These are phyloP conservation scores for Microcebus tavaratra DNA, from an alignment of 2,113 vertebrate genomes.

Conservation along the genomic window DNA sequence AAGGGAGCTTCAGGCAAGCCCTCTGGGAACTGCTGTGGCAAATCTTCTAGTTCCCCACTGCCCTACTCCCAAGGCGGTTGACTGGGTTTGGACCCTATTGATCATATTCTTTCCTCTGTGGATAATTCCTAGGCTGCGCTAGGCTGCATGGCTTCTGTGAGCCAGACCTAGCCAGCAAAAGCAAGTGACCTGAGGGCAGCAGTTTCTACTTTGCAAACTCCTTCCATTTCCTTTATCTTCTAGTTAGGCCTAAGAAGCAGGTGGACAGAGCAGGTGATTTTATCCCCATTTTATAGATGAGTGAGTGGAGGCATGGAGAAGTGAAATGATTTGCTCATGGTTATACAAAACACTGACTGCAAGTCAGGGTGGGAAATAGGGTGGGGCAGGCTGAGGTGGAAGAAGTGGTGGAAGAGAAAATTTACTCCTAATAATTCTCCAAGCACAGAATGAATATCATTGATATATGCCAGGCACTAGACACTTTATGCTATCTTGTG, in stretches of 20 bases:
- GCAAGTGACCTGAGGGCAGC: not conserved
- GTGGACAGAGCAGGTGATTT: not conserved
- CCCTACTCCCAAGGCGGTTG: not conserved
- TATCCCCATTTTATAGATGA: not conserved
- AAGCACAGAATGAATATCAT: constrained; percentile 5
- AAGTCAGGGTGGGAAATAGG: not conserved
- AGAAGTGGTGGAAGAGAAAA: not conserved
- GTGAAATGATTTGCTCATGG: not conserved
- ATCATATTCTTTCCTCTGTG: not conserved
- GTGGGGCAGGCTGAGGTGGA: not conserved
- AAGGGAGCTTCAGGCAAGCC: not conserved
- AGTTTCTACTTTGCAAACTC: not conserved
- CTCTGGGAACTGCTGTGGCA: not conserved
- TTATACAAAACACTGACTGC: not conserved
- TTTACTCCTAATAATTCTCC: constrained; percentile 24
- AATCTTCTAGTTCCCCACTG: not conserved
- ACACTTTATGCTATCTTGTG: not conserved
- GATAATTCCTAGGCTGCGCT: not conserved
- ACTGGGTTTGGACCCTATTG: not conserved
- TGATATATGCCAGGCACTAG: not conserved
- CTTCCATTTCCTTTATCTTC: constrained; percentile 13
- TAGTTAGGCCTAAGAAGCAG: not conserved
- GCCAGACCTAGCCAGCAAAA: not conserved
- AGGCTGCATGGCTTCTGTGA: not conserved
- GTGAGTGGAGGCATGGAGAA: not conserved